These are phyloP conservation scores for Pungitius pungitius DNA, from an alignment of 2,113 vertebrate genomes.

Conservation along the genomic window DNA sequence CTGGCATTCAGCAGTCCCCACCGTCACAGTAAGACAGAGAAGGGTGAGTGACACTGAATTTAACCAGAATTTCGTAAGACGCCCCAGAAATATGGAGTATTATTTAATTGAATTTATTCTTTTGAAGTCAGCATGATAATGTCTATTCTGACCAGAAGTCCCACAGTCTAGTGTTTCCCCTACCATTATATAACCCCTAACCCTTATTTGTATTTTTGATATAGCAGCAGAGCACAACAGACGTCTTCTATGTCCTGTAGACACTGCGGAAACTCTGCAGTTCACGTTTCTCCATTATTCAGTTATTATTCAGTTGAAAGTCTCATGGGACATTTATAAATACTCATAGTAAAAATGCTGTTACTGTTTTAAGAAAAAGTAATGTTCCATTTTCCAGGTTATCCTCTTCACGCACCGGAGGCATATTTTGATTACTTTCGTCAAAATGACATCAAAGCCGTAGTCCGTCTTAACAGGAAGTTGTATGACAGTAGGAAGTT, in stretches of 20 bases:
- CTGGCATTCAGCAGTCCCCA: conserved; percentile 93
- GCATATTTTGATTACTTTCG: conserved; percentile 90
- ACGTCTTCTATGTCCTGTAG: no score
- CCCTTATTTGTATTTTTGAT: no score
- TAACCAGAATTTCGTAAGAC: neutral
- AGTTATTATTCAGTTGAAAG: neutral
- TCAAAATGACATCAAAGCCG: conserved; percentile 82
- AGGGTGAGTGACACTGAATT: conserved; percentile 78
- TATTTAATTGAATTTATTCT: neutral
- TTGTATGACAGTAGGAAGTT: conserved; percentile 89
- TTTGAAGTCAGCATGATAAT: neutral
- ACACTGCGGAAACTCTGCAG: neutral
- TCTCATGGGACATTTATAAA: neutral
- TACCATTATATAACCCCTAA: no score
- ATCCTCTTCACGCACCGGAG: conserved; percentile 90
- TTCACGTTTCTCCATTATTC: neutral
- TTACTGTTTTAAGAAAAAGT: neutral
- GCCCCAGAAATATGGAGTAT: neutral
- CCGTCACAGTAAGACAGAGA: conserved; percentile 89
- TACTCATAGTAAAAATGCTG: neutral
- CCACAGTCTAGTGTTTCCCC: neutral
- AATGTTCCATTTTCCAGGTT: conserved; percentile 75
- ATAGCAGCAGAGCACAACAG: no score
- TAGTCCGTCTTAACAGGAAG: conserved; percentile 90
- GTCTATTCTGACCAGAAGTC: neutral